These are phyloP conservation scores for Hiodon tergisus DNA, from an alignment of 2,113 vertebrate genomes.

Conservation along the genomic window DNA sequence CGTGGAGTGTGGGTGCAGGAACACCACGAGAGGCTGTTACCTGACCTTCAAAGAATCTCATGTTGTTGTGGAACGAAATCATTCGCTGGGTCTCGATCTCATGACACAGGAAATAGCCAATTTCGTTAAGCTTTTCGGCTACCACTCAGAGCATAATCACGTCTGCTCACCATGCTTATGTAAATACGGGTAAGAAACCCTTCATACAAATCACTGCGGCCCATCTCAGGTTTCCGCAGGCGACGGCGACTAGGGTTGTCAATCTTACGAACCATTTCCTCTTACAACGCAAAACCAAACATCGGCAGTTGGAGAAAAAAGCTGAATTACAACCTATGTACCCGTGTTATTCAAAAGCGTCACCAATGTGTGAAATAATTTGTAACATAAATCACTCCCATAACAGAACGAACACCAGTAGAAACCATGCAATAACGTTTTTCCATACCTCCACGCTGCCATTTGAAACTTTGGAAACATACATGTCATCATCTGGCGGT, in stretches of 20 bases:
- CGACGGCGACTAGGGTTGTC: constrained; percentile 14
- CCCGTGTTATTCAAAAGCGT: constrained; percentile 24
- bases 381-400: background rate
- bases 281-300: constrained; percentile 27
- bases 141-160: constrained; percentile 26
- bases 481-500: no score
- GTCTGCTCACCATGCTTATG: constrained; percentile 31
- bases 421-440: no score
- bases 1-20: constrained; percentile 9
- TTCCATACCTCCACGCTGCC: no score
- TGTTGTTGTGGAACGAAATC: constrained; percentile 31
- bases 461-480: no score
- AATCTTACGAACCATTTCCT: constrained; percentile 19
- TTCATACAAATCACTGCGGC: constrained; percentile 22
- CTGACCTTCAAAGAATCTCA: constrained; percentile 35
- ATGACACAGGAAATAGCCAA: constrained; percentile 33
- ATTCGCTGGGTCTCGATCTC: constrained; percentile 20
- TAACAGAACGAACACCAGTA: no score
- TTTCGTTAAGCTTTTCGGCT: constrained; percentile 33
- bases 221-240: constrained; percentile 11
- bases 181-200: constrained; percentile 30
- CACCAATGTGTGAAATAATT: background rate
- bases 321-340: constrained; percentile 28
- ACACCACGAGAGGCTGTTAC: constrained; percentile 12
- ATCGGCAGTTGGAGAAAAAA: constrained; percentile 22